Base-by-base conservation (phyloP, 23 tunicate genomes). In the Aplidium turbinatum region DNA sequence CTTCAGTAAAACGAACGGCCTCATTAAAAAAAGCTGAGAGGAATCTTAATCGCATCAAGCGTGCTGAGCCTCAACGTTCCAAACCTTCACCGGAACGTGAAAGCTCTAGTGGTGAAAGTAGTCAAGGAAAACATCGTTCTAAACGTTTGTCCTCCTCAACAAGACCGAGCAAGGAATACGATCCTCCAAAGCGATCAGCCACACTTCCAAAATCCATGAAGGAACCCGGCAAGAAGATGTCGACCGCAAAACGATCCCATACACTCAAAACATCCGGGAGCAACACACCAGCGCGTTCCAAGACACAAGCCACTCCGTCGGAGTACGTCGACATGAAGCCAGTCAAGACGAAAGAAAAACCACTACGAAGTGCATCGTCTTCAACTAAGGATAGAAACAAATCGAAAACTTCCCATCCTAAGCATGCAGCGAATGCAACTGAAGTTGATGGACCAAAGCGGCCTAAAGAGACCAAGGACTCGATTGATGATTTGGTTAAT, bases 21-120 rank as follows among this genome's bases (percentile, higher is more conserved):
- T 69, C 87, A 2, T 26, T 72, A 34, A 81, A 76, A 40, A 80
- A 81, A 58, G 87, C 83, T 0, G 66, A 68, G 32, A 73, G 95
- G 13, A 87, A 87, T 39, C 36, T 81, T 68, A 48, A 74, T 31
- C 77, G 95, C 30, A 70, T 87, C 22, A 75, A 87, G 55, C 77
- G 80, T 31, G 79, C 66, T 33, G 73, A 70, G 22, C 60, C 83
- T 40, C 81, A 55, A 24, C 76, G 76, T 3, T 55, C 84, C 3
- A 38, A 46, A 1, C 33, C 36, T 42, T 39, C 57, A 39, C 35
- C 58, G 31, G 70, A 69, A 4, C 31, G 39, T 26, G 77, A 69
- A 29, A 26, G 21, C n/a, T 21, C 26, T 3, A 40, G 27, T n/a
- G 38, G 38, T 9, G 81, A 65, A 5, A 83, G 81, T 69, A 33